phyloP scores from a whole-genome alignment of 37 sponge, comb jelly and placozoan genomes.

The Cliona cf. orientalis region DNA sequence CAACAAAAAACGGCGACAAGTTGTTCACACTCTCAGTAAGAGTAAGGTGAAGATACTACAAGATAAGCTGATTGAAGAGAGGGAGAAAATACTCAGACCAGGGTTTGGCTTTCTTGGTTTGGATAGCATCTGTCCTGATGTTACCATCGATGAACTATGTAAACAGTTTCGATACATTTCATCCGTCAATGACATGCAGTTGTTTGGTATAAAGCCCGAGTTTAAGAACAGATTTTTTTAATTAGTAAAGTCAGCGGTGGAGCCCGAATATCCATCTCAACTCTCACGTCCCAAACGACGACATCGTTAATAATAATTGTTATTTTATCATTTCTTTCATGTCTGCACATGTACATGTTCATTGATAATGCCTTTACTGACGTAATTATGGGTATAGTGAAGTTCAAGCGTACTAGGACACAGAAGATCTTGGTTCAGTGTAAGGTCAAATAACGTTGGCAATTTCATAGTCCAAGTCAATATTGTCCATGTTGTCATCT shows the following conservation, averaged over 20 bases:
- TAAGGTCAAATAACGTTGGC: background rate
- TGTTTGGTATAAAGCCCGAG: background rate
- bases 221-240: slow-evolving; percentile 4
- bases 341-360: no score
- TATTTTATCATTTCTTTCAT: no score
- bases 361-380: no score
- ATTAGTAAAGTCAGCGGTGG: no score
- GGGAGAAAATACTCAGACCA: background rate
- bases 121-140: slow-evolving; percentile 3
- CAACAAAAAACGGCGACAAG: background rate
- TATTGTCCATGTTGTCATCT: no score
- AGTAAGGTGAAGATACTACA: background rate
- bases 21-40: background rate
- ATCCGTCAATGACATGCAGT: background rate
- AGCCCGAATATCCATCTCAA: no score
- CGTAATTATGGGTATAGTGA: no score
- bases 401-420: no score
- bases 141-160: background rate
- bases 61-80: background rate
- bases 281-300: no score
- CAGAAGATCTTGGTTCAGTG: background rate
- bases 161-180: background rate
- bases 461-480: background rate
- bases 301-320: no score
- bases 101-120: background rate